Conservation (phyloP, 2,797 vertebrate species). For the Phoebastria nigripes region DNA sequence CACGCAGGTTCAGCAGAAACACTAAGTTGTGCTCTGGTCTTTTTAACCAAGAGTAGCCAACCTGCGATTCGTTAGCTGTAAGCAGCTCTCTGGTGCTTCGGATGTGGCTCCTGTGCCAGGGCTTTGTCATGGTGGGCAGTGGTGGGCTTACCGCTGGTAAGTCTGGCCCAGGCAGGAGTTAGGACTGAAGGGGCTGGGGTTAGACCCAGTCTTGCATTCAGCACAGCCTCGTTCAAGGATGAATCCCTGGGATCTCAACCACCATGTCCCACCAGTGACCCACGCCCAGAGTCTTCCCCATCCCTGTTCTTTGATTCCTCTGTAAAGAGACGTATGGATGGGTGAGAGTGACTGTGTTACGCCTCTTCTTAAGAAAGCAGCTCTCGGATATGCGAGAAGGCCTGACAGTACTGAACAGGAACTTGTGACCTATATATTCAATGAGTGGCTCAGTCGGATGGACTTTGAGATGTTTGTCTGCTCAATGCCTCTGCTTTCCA, state of each 20-base stretch:
- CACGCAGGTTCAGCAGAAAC: background rate
- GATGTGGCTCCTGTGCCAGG: background rate
- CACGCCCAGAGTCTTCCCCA: rapidly evolving
- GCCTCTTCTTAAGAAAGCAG: background rate
- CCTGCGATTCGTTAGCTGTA: background rate
- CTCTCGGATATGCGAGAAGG: rapidly evolving
- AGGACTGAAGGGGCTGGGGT: background rate
- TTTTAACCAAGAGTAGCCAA: background rate
- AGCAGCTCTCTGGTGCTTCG: rapidly evolving
- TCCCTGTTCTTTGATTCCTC: background rate
- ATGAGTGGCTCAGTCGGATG: background rate
- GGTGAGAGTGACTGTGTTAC: background rate
- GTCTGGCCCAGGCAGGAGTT: background rate
- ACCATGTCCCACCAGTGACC: too few relatives aligned
- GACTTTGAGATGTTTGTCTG: background rate
- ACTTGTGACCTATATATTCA: background rate
- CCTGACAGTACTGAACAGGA: background rate
- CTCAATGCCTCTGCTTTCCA: background rate
- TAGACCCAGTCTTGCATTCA: rapidly evolving
- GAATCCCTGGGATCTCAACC: background rate
- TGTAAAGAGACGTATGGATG: background rate
- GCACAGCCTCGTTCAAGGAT: rapidly evolving
- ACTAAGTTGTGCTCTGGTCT: background rate
- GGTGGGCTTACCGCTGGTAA: background rate
- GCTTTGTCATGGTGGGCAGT: background rate